These are phyloP conservation scores for Aldabrachelys gigantea DNA, from an alignment of 2,113 vertebrate species.

Conservation along the genomic window DNA sequence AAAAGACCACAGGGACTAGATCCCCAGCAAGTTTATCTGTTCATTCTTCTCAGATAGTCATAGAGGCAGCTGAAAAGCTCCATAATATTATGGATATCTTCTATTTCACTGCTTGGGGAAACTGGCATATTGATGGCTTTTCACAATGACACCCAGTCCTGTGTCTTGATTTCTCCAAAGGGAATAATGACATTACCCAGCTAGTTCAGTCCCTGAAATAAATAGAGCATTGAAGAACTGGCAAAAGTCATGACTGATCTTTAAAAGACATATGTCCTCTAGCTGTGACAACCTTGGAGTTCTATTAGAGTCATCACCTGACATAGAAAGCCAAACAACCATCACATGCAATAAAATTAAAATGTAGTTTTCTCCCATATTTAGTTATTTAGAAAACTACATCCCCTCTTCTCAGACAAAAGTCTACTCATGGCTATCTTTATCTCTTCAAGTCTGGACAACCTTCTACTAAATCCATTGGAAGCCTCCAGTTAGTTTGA, in stretches of 20 bases:
- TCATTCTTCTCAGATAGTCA: constrained; percentile 22
- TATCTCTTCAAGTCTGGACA: neutral
- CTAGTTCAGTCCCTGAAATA: neutral
- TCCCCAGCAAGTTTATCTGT: neutral
- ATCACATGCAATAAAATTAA: neutral
- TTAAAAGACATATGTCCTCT: neutral
- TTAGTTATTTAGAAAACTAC: neutral
- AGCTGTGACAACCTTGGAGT: neutral
- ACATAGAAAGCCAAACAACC: neutral
- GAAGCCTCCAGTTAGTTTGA: neutral
- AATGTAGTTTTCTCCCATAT: neutral
- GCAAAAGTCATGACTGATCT: neutral
- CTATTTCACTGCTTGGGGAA: neutral
- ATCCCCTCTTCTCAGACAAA: neutral
- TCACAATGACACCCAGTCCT: neutral
- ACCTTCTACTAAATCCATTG: neutral
- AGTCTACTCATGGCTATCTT: neutral
- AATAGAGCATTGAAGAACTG: neutral
- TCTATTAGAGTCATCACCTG: neutral
- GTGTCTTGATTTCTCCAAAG: neutral
- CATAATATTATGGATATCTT: neutral
- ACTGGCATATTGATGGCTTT: neutral
- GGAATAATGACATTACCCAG: neutral
- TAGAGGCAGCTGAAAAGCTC: neutral
- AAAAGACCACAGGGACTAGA: neutral